These are phyloP conservation scores for Ornithoptera priamus DNA, from an alignment of 2,888 invertebrate genomes.

Conservation along the genomic window DNA sequence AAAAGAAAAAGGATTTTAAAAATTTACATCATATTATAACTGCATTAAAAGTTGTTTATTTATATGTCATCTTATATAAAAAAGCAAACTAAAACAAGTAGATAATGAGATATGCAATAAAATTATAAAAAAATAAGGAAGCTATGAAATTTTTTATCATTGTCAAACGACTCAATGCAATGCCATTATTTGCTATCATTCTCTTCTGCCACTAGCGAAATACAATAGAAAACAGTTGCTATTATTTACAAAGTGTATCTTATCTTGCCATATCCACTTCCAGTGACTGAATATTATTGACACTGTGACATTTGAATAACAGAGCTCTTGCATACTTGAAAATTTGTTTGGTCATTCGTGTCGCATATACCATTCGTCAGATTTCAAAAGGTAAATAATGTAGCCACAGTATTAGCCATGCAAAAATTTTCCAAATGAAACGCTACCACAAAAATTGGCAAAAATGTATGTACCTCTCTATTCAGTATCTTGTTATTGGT, in stretches of 20 bases:
- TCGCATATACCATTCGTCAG: neutral
- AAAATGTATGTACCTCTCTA: too few relatives aligned
- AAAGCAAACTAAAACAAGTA: neutral
- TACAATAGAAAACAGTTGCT: neutral
- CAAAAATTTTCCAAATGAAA: too few relatives aligned
- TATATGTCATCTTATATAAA: neutral
- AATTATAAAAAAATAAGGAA: neutral
- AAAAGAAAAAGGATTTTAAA: conserved; percentile 1
- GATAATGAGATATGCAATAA: neutral
- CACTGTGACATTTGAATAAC: neutral
- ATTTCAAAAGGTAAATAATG: neutral
- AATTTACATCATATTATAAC: neutral
- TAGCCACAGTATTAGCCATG: too few relatives aligned
- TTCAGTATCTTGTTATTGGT: too few relatives aligned
- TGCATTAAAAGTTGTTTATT: neutral
- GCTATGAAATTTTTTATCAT: conserved; percentile 2
- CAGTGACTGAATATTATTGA: conserved; percentile 4
- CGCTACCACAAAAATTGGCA: too few relatives aligned
- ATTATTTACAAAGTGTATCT: conserved; percentile 14
- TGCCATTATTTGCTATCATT: conserved; percentile 19
- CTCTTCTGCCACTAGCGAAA: conserved; percentile 7
- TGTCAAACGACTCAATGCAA: conserved; percentile 7
- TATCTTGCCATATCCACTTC: neutral
- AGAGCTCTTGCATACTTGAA: neutral
- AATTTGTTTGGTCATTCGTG: neutral